phyloP scores from a whole-genome alignment of 1,140 invertebrate species.

The Sarcophaga bullata region DNA sequence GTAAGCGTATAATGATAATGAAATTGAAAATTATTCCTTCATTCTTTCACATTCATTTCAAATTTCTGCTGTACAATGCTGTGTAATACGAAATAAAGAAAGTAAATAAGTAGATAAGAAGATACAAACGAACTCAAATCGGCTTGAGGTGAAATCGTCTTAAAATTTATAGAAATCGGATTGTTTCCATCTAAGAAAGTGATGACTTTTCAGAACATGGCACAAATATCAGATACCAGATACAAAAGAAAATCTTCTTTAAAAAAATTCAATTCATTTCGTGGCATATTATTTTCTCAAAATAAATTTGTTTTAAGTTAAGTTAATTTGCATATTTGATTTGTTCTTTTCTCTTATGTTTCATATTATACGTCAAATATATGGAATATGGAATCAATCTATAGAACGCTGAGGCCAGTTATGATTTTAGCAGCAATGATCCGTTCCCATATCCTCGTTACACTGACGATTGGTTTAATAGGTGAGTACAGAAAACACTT shows the following conservation, averaged over 20 bases:
- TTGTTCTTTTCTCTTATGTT: not conserved
- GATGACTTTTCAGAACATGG: no score
- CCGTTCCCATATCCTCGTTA: slow-evolving; percentile 96
- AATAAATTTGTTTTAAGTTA: not conserved
- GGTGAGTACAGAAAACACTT: slow-evolving; percentile 70
- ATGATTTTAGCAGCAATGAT: slow-evolving; percentile 98
- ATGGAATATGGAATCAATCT: slow-evolving; percentile 51
- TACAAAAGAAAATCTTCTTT: no score
- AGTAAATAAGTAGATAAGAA: not conserved
- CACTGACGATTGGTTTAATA: slow-evolving; percentile 98
- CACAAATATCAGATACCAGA: no score
- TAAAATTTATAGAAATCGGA: slow-evolving; percentile 21
- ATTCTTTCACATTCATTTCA: not conserved
- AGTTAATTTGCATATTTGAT: not conserved
- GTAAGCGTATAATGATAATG: no score
- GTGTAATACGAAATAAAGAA: not conserved
- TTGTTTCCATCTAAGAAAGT: not conserved
- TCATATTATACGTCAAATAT: not conserved
- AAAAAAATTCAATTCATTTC: no score
- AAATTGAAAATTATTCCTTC: no score
- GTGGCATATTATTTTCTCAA: no score
- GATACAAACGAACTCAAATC: not conserved
- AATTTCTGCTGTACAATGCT: slow-evolving; percentile 17
- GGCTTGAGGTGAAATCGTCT: slow-evolving; percentile 15
- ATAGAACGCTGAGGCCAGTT: slow-evolving; percentile 96